Percentiles rank a stretch among this genome's conserved stretches.
Evolutionary conservation across 2,797 vertebrate species (phyloP).

Genomic region (Champsocephalus gunnari): DNA sequence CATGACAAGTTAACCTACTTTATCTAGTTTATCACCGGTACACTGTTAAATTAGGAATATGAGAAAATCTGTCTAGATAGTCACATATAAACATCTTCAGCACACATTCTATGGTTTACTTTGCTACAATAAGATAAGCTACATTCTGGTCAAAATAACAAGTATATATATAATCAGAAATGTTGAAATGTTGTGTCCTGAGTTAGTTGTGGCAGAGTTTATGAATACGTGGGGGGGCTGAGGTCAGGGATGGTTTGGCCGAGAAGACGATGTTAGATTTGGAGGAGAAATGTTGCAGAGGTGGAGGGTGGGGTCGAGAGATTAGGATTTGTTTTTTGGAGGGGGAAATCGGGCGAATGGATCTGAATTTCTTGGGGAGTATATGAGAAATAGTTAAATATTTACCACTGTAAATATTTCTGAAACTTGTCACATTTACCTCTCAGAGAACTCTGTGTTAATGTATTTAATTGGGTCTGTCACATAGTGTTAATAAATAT

Average conservation of each 20-base stretch:
- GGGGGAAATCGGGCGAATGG: conserved; percentile 61
- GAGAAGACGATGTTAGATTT: conserved; percentile 77
- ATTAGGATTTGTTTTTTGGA: conserved; percentile 65
- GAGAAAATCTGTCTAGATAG: conserved; percentile 20
- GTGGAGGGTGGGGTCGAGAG: conserved; percentile 69
- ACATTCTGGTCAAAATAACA: background rate
- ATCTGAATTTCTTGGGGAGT: conserved; percentile 48
- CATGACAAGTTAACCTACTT: conserved; percentile 65
- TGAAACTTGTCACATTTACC: conserved; percentile 67
- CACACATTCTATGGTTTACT: conserved; percentile 10
- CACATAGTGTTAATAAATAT: conserved; percentile 43
- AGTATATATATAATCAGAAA: conserved; percentile 9
- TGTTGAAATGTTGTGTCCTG: conserved; percentile 33
- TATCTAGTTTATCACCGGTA: conserved; percentile 46
- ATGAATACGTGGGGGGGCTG: conserved; percentile 72
- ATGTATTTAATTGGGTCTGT: conserved; percentile 30
- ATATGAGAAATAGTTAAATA: conserved; percentile 64
- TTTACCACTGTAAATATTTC: conserved; percentile 70
- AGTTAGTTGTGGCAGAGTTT: conserved; percentile 71
- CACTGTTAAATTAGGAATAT: conserved; percentile 38
- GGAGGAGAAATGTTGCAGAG: conserved; percentile 71
- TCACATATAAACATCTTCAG: conserved; percentile 17
- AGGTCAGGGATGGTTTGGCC: conserved; percentile 76
- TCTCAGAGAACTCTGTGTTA: conserved; percentile 46
- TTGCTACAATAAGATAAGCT: conserved; percentile 5